Base-by-base conservation (phyloP, 2,888 invertebrate genomes). In the Sphaeridia pumilis region DNA sequence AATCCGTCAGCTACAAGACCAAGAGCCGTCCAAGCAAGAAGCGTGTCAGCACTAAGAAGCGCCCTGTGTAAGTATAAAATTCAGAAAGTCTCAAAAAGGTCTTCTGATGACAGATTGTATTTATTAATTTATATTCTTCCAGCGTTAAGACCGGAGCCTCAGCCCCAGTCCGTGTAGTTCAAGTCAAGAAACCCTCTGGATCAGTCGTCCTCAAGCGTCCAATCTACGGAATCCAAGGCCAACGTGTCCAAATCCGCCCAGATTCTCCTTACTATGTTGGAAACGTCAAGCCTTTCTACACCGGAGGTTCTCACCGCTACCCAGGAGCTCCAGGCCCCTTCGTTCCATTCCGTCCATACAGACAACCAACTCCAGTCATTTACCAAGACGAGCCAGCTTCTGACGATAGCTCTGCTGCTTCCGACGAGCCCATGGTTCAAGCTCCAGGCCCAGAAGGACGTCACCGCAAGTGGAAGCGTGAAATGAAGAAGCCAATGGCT, bases 211-310 rank as follows among this genome's bases (percentile, higher is more conserved):
- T 52, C 24, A 36, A 45, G 25, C 46, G 52, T 27, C 52, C 52
- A 17, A 24, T 52, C 27, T 52, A 52, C 52, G 46, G 46, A 26
- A 46, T 52, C 3, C 34, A 46, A 27, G 46, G 46, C 10, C 42
- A 46, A 22, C 42, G 41, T 3, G 52, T 28, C n/a, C 5, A 28
- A 22, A 38, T 43, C 31, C 14, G 41, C 7, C 43, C 12, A 5
- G 38, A 17, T 20, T 17, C 38, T 38, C 38, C 38, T 38, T 38
- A 38, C 17, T 38, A 12, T 17, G 38, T 38, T 5, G 38, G 7
- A 14, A n/a, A n/a, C n/a, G n/a, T n/a, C n/a, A n/a, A n/a, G n/a
- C 17, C 38, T 38, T 20, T 20, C 12, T 17, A 14, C 17, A 38
- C 17, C 12, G 17, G 17, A 5, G 20, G 12, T 14, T 14, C 12